Evolutionary conservation across 1,140 invertebrate species (phyloP).

Genomic region (Triops longicaudatus): DNA sequence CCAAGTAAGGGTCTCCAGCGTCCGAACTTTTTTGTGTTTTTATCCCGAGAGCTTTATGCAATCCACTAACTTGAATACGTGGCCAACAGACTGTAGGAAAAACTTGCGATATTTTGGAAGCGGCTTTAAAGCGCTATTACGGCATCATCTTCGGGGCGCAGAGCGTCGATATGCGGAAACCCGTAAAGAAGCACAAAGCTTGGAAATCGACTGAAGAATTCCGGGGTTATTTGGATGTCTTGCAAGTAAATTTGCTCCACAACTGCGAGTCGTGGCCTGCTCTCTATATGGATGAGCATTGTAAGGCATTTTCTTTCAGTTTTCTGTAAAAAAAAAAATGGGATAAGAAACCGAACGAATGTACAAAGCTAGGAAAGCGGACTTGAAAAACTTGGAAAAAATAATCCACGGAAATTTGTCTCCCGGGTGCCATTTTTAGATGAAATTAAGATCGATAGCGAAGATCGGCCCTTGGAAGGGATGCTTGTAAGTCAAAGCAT

Average conservation of each 20-base stretch:
- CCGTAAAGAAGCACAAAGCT: slow-evolving; percentile 32
- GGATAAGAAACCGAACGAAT: neutral
- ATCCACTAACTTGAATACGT: slow-evolving; percentile 10
- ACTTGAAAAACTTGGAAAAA: neutral
- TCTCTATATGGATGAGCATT: slow-evolving; percentile 60
- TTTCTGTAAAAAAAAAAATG: slow-evolving; percentile 27
- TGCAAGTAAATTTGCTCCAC: slow-evolving; percentile 46
- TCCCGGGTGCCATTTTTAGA: slow-evolving; percentile 36
- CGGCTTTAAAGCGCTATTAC: slow-evolving; percentile 48
- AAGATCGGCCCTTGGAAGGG: slow-evolving; percentile 35
- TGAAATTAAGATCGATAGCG: slow-evolving; percentile 42
- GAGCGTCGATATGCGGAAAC: slow-evolving; percentile 35
- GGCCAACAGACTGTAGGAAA: slow-evolving; percentile 36
- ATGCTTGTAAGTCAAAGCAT: slow-evolving; percentile 42
- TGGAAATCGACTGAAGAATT: slow-evolving; percentile 35
- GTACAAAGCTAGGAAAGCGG: neutral
- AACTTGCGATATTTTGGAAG: slow-evolving; percentile 48
- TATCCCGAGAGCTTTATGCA: neutral
- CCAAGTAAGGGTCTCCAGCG: slow-evolving; percentile 28
- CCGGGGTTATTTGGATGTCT: slow-evolving; percentile 39
- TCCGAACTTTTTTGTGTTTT: slow-evolving; percentile 1
- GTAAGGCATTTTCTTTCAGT: slow-evolving; percentile 42
- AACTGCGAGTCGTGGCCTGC: slow-evolving; percentile 50
- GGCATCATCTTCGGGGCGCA: slow-evolving; percentile 40
- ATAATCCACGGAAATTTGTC: slow-evolving; percentile 29